Base-by-base conservation (phyloP, 2,888 invertebrate genomes). In the Endomychus coccineus region DNA sequence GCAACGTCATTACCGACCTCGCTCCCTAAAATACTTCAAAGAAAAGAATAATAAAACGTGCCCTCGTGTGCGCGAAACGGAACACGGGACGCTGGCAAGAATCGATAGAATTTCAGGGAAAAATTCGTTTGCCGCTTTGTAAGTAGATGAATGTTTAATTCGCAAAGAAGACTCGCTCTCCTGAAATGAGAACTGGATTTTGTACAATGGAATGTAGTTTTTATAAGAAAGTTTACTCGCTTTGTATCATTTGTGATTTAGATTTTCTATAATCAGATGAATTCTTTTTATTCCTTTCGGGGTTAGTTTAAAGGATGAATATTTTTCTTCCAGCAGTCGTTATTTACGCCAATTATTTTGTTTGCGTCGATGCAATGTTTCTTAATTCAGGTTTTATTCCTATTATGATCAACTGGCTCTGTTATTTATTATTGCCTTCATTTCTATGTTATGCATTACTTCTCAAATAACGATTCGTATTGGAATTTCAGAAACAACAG, bases 1-100 rank as follows among this genome's bases (percentile, higher is more conserved):
- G 52, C 55, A 61, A 61, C 61, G 59, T 62, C 61, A 61, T 62
- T 62, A 62, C 57, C 45, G 41, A 50, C 46, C 49, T 41, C 45
- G 46, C 50, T 49, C 55, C 57, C 61, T 58, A 56, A 59, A 59
- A 61, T 58, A 59, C 61, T 59, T 61, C 62, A 61, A 61, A 61
- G 52, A 51, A 52, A 53, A 49, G 52, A 54, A 52, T 45, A 45
- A 46, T 48, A 52, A 37, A 42, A 34, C 33, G 36, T 29, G 36
- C 36, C 48, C 36, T 39, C 22, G 49, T 52, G 41, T 34, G 37
- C 23, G 39, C 23, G 38, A 39, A 40, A 45, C 49, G 49, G 46
- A 35, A 42, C 29, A 33, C 27, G 13, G 39, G 34, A 37, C 30
- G 23, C 25, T 30, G 11, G 29, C 13, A 12, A 15, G 10, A 16